These are phyloP conservation scores for Chalcosyrphus nemorum DNA, from an alignment of 2,888 invertebrate species.

Conservation along the genomic window DNA sequence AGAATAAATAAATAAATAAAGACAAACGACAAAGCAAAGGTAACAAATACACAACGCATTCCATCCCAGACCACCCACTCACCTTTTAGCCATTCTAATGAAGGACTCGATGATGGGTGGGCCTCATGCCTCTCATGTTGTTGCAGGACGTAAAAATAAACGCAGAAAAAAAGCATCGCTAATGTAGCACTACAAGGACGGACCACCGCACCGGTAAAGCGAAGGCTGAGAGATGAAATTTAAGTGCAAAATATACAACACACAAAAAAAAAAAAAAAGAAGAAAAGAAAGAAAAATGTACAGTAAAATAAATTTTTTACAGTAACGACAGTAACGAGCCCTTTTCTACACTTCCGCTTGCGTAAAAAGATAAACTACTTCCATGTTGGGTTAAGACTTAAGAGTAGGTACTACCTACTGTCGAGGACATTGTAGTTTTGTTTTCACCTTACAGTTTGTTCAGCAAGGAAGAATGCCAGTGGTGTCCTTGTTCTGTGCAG, in stretches of 20 bases:
- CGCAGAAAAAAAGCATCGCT: neutral
- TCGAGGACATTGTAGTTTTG: no score
- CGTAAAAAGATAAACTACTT: neutral
- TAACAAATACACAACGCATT: conserved; percentile 10
- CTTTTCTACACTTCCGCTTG: neutral
- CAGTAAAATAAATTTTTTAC: no score
- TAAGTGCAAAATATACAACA: conserved; percentile 13
- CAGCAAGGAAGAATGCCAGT: neutral
- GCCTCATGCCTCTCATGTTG: conserved; percentile 6
- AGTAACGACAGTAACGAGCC: no score
- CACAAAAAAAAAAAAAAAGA: neutral
- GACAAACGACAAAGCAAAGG: conserved; percentile 6
- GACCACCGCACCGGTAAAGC: neutral
- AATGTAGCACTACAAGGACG: conserved; percentile 4
- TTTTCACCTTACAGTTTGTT: conserved; percentile 3
- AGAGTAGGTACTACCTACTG: no score
- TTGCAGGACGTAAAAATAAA: conserved; percentile 31
- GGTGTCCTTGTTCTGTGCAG: no score
- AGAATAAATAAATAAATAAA: conserved; percentile 19
- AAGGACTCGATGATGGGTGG: neutral
- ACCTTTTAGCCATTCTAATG: conserved; percentile 8
- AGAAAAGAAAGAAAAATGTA: no score
- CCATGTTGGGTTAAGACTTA: neutral
- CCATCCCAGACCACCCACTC: neutral
- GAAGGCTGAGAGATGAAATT: conserved; percentile 15